Base-by-base conservation (phyloP, 2,797 vertebrate genomes). In the Lutjanus argentimaculatus region DNA sequence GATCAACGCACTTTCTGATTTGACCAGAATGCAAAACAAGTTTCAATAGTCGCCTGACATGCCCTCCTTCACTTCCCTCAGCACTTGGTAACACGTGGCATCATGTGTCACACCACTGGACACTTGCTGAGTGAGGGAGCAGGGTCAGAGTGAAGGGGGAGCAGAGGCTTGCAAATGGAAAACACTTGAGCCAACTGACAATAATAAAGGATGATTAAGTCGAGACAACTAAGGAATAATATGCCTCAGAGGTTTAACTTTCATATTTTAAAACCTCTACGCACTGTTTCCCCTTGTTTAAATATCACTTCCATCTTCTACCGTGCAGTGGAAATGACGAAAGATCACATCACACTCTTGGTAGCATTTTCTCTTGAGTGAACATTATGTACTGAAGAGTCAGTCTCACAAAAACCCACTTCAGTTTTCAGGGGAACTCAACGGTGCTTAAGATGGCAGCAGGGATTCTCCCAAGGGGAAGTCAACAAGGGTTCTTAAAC, bases 381-480 rank as follows among this genome's bases (percentile, higher is more conserved):
- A 16, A 64, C n/a, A 68, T 46, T 36, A 45, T 69, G 56, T 45
- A 65, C 56, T 22, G 10, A 58, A 36, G 42, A 65, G 15, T 51
- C 22, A 56, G 1, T 67, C 9, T 71, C 36, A 75, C 8, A 58
- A 74, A 76, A 40, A 25, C 8, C 22, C 55, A 79, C 55, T 36
- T 77, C 36, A 79, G 22, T 40, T 55, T 82, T 84, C 25, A 58
- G 36, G 58, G 52, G 40, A 82, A 83, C 51, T 36, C 9, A n/a
- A 57, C 16, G 19, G 15, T 15, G 53, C 56, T 59, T 78, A 17
- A 30, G 25, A 70, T 42, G 63, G 68, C 71, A 79, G 19, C 51
- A 48, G 67, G 46, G 62, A 62, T 73, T 67, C 36, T 40, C 49
- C 53, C 13, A 79, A 67, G n/a, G 43, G 70, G 72, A 88, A 81